Conservation (phyloP, 2,113 vertebrate species). For the Phaetusa simplex region DNA sequence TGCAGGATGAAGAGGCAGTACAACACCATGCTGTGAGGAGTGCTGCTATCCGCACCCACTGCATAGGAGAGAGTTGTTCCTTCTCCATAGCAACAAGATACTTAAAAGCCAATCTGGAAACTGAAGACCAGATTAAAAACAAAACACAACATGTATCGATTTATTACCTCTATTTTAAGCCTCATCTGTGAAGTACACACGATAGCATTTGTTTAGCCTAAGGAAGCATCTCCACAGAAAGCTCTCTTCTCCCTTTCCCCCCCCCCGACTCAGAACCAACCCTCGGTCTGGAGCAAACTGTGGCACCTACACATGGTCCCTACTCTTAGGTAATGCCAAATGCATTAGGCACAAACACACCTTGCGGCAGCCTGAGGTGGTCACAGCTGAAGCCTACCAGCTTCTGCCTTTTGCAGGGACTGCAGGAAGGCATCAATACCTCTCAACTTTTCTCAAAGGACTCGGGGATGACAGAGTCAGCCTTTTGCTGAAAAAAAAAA, state of each 20-base stretch:
- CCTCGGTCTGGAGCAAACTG: background rate
- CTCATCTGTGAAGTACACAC: constrained; percentile 21
- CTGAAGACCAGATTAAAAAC: constrained; percentile 23
- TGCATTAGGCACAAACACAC: background rate
- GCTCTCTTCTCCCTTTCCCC: background rate
- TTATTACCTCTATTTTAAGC: constrained; percentile 58
- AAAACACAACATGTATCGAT: constrained; percentile 36
- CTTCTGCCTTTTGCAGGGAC: background rate
- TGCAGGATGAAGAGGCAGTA: constrained; percentile 13
- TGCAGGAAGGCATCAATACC: background rate
- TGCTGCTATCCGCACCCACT: constrained; percentile 11
- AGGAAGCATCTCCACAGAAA: background rate
- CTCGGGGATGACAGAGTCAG: background rate
- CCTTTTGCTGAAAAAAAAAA: background rate
- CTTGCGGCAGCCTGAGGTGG: background rate
- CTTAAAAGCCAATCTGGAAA: constrained; percentile 45
- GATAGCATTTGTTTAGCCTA: constrained; percentile 17
- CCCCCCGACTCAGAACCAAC: background rate
- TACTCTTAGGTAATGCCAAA: background rate
- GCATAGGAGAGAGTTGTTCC: constrained; percentile 8
- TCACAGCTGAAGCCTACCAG: background rate
- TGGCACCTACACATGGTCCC: background rate
- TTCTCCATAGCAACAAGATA: constrained; percentile 65
- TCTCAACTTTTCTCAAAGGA: background rate
- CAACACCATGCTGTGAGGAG: background rate